These are phyloP conservation scores for Mallotus villosus DNA, from an alignment of 2,797 vertebrate genomes.

Conservation along the genomic window DNA sequence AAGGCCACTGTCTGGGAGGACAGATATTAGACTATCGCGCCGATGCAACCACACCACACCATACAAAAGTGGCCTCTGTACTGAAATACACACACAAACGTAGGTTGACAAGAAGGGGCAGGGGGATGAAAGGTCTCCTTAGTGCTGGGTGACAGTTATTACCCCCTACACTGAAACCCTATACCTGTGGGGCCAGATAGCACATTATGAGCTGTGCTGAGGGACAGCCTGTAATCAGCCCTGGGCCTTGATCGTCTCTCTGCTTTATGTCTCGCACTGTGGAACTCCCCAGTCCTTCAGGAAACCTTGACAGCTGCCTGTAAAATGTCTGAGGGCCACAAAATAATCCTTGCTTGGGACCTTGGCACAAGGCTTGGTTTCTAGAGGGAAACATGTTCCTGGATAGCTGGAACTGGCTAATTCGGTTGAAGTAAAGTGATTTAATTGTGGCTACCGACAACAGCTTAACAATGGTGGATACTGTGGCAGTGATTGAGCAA, in stretches of 20 bases:
- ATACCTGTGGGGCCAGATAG: conserved; percentile 73
- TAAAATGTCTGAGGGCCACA: not conserved
- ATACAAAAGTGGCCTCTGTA: conserved; percentile 69
- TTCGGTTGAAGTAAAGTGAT: not conserved
- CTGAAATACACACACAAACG: conserved; percentile 55
- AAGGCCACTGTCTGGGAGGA: conserved; percentile 57
- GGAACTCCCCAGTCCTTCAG: conserved; percentile 31
- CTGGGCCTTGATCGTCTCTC: conserved; percentile 54
- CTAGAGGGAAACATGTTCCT: not conserved
- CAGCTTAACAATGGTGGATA: not conserved
- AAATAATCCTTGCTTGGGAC: not conserved
- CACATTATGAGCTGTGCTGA: conserved; percentile 61
- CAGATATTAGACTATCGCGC: conserved; percentile 58
- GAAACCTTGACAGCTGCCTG: conserved; percentile 16
- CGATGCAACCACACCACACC: conserved; percentile 52
- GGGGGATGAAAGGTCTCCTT: conserved; percentile 71
- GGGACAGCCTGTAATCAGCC: conserved; percentile 68
- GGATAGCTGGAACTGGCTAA: not conserved
- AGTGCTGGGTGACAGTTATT: conserved; percentile 76
- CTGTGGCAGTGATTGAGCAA: not conserved
- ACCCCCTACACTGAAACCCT: conserved; percentile 72
- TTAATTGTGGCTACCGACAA: not conserved
- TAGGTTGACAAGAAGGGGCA: conserved; percentile 53
- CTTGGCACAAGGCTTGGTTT: not conserved
- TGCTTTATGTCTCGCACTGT: conserved; percentile 47